Conservation (phyloP, 1,140 invertebrate genomes). For the Mercenaria mercenaria region DNA sequence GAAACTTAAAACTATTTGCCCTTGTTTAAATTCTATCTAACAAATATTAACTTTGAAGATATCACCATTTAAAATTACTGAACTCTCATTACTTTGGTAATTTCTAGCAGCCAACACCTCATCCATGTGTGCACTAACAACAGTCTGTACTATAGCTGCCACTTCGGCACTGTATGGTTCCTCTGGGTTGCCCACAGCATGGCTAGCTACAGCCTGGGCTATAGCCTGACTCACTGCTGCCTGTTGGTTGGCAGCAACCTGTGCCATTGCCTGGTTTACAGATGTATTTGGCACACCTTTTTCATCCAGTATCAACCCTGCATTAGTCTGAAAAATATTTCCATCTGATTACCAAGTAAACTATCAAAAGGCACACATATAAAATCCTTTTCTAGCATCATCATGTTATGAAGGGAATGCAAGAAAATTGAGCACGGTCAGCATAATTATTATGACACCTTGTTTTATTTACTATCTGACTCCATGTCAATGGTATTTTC, state of each 20-base stretch:
- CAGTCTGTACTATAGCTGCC: slow-evolving; percentile 57
- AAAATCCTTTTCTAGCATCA: background rate
- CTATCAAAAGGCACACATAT: background rate
- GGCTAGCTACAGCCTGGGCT: slow-evolving; percentile 58
- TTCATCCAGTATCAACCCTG: slow-evolving; percentile 35
- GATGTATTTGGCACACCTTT: slow-evolving; percentile 29
- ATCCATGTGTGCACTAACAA: slow-evolving; percentile 62
- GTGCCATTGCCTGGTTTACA: slow-evolving; percentile 17
- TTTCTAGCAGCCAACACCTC: slow-evolving; percentile 60
- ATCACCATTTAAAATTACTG: no score
- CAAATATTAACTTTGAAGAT: no score
- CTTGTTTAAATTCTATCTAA: no score
- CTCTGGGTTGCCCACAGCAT: slow-evolving; percentile 50
- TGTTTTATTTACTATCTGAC: no score
- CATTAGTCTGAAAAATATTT: slow-evolving; percentile 36
- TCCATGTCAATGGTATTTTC: no score
- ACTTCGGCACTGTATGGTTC: slow-evolving; percentile 62
- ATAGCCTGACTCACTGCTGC: slow-evolving; percentile 59
- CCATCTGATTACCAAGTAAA: no score
- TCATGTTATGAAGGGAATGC: no score
- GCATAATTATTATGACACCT: no score
- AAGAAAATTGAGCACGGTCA: no score
- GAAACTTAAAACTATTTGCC: no score
- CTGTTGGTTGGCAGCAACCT: slow-evolving; percentile 44
- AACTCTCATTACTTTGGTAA: slow-evolving; percentile 60